Evolutionary conservation across 2,797 vertebrate genomes (phyloP), one percentile per base, ranked within the genome.

Genomic region (Typhlichthys eigenmanni): DNA sequence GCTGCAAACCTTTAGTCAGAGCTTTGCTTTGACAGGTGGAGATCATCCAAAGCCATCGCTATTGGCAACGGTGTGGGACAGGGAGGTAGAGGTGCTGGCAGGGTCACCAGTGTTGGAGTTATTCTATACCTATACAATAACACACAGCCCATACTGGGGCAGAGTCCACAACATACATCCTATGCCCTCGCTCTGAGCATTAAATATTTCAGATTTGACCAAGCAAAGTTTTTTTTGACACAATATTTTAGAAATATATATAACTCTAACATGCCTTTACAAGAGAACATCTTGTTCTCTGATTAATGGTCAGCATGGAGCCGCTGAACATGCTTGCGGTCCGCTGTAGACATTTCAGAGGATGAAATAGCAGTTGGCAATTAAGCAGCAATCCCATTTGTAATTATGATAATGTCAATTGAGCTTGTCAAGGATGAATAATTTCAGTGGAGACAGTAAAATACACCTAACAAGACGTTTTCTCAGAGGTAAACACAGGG

Each of bases 1-100:
- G 86, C 87, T 91, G 88, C 82, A 85, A 84, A 82, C 88, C 87
- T 93, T 92, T 87, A 90, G 85, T 85, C 76, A 47, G 80, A 86
- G 80, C 87, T 85, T 90, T 92, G 91, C 89, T 92, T 92, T 92
- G 91, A 93, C 91, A 93, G 89, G 88, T 92, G 90, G 88, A 89
- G 92, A 92, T 92, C 91, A 90, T 85, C 88, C 48, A 11, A 82
- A 88, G 83, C 76, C 88, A 79, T 90, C 72, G 68, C 87, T 81
- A 87, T 85, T 87, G 87, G 88, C 88, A 89, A 85, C 85, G 81
- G 68, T 78, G 84, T 87, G 83, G 84, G 85, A 85, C 66, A 69
- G 83, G 77, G 85, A 80, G 60, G 60, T 75, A 82, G 76, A 83
- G 87, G 87, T 83, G 83, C 72, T 60, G 45, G 47, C 0, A 17